phyloP scores from a whole-genome alignment of 2,888 invertebrate genomes.

The Andrena fulva region DNA sequence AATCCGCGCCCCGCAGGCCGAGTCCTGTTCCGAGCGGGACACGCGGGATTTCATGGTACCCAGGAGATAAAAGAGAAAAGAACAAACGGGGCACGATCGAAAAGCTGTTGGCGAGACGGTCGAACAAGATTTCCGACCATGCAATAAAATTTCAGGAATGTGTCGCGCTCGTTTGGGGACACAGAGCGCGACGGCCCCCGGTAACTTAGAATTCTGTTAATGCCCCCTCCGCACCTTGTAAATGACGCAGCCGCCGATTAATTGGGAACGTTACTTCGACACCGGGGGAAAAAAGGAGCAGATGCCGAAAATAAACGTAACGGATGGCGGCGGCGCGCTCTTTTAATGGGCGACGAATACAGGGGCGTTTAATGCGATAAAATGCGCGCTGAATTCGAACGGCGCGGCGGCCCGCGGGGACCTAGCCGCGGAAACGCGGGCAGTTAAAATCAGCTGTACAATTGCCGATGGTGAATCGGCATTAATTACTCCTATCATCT shows the following conservation, averaged over 20 bases:
- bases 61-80: constrained; percentile 11
- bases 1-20: constrained; percentile 50
- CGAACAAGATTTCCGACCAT: constrained; percentile 52
- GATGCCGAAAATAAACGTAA: background rate
- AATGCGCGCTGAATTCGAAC: background rate
- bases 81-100: constrained; percentile 45
- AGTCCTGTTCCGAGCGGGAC: constrained; percentile 35
- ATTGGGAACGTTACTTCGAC: background rate
- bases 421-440: background rate
- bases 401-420: constrained; percentile 6
- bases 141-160: constrained; percentile 68
- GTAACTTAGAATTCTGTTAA: constrained; percentile 35
- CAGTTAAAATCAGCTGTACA: constrained; percentile 38
- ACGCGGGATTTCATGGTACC: constrained; percentile 22
- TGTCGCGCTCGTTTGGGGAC: constrained; percentile 46
- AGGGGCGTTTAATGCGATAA: background rate
- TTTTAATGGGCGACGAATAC: background rate
- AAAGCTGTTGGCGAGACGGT: constrained; percentile 49
- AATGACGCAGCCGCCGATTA: constrained; percentile 21
- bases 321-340: too few relatives aligned
- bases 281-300: background rate
- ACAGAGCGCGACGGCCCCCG: background rate
- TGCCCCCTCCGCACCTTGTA: constrained; percentile 17
- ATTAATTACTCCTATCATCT: constrained; percentile 64
- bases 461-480: constrained; percentile 46